phyloP scores from a whole-genome alignment of 30 jellyfish, hydroid and myxozoan genomes.

The Turritopsis dohrnii region DNA sequence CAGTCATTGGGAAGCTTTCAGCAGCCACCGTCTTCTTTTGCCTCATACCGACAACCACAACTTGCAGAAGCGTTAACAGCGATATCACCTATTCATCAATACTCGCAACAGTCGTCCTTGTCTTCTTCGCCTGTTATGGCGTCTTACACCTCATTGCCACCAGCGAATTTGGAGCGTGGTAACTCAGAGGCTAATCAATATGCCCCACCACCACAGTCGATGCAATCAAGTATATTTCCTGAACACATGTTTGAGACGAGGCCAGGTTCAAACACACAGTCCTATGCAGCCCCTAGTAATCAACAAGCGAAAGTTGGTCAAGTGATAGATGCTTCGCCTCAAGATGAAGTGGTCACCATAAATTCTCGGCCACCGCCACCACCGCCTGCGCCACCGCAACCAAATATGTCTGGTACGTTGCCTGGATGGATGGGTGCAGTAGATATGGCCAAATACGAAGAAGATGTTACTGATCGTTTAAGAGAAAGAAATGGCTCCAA shows the following conservation, averaged over 20 bases:
- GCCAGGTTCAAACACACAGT: slow-evolving; percentile 17
- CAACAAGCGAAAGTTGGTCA: slow-evolving; percentile 24
- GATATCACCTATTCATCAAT: slow-evolving; percentile 14
- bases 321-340: slow-evolving; percentile 21
- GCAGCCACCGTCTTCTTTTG: neutral
- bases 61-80: neutral
- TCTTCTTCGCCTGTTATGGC: slow-evolving; percentile 10
- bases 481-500: slow-evolving; percentile 29
- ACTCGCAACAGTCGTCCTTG: slow-evolving; percentile 19
- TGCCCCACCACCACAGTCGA: neutral
- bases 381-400: slow-evolving; percentile 34
- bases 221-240: slow-evolving; percentile 12
- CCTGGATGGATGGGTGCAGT: slow-evolving; percentile 33
- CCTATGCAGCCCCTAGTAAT: slow-evolving; percentile 5
- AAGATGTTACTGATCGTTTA: slow-evolving; percentile 23
- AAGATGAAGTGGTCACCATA: slow-evolving; percentile 10
- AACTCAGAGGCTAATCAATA: too few species aligned
- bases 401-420: slow-evolving; percentile 21
- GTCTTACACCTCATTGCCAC: slow-evolving; percentile 11
- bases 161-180: neutral
- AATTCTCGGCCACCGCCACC: neutral
- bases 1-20: neutral
- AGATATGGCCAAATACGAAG: slow-evolving; percentile 24
- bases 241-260: slow-evolving; percentile 7
- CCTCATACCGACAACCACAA: neutral